Base-by-base conservation (phyloP, 1,140 invertebrate genomes). In the Panagrolaimus sp. region DNA sequence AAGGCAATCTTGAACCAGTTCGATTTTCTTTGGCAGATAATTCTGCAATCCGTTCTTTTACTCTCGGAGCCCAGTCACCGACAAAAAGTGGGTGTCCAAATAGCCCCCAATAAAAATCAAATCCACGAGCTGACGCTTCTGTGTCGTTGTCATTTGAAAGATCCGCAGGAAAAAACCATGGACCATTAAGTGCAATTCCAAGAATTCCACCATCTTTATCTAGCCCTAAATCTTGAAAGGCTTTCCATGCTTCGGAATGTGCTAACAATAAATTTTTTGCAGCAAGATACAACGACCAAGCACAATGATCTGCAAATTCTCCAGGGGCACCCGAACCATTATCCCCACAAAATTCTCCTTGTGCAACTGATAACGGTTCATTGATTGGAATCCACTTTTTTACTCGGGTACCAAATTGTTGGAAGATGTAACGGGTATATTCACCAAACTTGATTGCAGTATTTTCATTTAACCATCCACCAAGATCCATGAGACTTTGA, bases 381-480 rank as follows among this genome's bases (percentile, higher is more conserved):
- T 86, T 86, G 63, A 85, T 79, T 15, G 85, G 86, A 10, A 86
- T 79, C 85, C 84, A 86, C 0, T 75, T 69, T 62, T 84, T 84
- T 0, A 86, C 85, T 76, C 84, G 62, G 15, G 76, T 67, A 21
- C 85, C 85, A 71, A 84, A 85, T 67, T 78, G 73, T 63, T 74
- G 32, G 67, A 84, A 86, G 65, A 83, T 83, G 1, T 84, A 63
- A 17, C 80, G 64, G 3, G 86, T 84, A 74, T 86, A 87, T 24
- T 84, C 77, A 43, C 81, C 77, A 71, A 89, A 88, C 71, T 85
- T 86, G 15, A 86, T 80, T 0, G 84, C 75, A 21, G 87, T 85
- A 1, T 83, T 63, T 0, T 82, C 73, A 73, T 87, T 88, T 0
- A 84, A 71, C 86, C 88, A 88, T 0, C 87, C 87, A 9, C 84